Percentiles rank a stretch among this genome's conserved stretches.
Conservation (phyloP, 2,113 vertebrate species). For the Erythrocercus mccallii region DNA sequence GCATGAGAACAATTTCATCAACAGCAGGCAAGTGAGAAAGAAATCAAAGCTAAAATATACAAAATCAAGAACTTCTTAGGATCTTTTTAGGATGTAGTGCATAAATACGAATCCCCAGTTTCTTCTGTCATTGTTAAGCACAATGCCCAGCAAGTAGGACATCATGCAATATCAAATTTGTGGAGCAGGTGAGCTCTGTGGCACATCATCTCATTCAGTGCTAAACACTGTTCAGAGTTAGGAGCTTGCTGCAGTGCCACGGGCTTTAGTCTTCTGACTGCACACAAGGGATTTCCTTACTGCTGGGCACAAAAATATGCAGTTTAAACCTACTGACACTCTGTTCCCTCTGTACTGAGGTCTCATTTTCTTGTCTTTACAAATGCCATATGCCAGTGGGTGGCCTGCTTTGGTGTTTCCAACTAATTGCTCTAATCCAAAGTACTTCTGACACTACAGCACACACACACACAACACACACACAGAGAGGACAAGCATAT, state of each 20-base stretch:
- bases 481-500: neutral
- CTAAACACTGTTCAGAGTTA: neutral
- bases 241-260: neutral
- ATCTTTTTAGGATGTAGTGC: neutral
- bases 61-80: neutral
- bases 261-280: neutral
- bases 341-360: neutral
- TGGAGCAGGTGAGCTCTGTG: neutral
- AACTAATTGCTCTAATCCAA: neutral
- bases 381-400: neutral
- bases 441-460: neutral
- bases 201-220: neutral
- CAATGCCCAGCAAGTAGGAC: fast-evolving
- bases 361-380: neutral
- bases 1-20: neutral
- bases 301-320: neutral
- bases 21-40: neutral
- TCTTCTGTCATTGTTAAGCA: neutral
- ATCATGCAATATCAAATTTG: neutral
- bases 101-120: neutral
- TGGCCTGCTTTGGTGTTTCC: neutral
- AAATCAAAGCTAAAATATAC: neutral
- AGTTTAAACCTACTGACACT: neutral
- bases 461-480: neutral
- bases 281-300: neutral